Conservation (phyloP, 2,888 invertebrate species). For the Drosophila recens region DNA sequence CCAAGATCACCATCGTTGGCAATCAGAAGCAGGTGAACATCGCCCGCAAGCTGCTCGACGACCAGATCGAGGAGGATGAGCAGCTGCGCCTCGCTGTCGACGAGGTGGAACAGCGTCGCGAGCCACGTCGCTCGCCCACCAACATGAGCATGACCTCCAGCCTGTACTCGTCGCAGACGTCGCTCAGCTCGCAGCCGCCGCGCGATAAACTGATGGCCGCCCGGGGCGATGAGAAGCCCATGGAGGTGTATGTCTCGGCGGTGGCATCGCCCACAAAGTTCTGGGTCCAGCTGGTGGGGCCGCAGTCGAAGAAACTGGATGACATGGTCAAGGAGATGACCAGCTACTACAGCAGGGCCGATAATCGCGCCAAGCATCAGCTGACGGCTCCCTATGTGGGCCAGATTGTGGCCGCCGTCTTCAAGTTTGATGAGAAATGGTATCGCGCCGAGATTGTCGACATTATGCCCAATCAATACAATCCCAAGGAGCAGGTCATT, state of each 20-base stretch:
- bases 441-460: conserved; percentile 88
- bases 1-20: conserved; percentile 87
- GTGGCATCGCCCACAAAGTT: conserved; percentile 92
- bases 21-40: conserved; percentile 87
- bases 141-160: conserved; percentile 81
- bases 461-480: conserved; percentile 88
- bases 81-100: conserved; percentile 86
- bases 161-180: conserved; percentile 84
- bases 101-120: conserved; percentile 85
- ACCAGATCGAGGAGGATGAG: conserved; percentile 88
- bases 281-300: conserved; percentile 94
- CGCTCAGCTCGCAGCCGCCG: conserved; percentile 81
- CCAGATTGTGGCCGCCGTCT: conserved; percentile 94
- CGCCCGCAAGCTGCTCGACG: conserved; percentile 90
- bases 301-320: conserved; percentile 91
- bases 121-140: conserved; percentile 86
- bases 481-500: conserved; percentile 87
- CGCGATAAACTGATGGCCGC: conserved; percentile 83
- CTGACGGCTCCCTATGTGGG: conserved; percentile 88
- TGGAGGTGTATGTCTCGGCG: conserved; percentile 95
- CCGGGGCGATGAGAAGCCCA: conserved; percentile 86
- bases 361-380: conserved; percentile 88
- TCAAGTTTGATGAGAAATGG: conserved; percentile 93
- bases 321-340: conserved; percentile 93
- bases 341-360: conserved; percentile 89